Evolutionary conservation across 1,140 invertebrate species (phyloP), one percentile per base, ranked within the genome.

Genomic region (Neodiprion fabricii): DNA sequence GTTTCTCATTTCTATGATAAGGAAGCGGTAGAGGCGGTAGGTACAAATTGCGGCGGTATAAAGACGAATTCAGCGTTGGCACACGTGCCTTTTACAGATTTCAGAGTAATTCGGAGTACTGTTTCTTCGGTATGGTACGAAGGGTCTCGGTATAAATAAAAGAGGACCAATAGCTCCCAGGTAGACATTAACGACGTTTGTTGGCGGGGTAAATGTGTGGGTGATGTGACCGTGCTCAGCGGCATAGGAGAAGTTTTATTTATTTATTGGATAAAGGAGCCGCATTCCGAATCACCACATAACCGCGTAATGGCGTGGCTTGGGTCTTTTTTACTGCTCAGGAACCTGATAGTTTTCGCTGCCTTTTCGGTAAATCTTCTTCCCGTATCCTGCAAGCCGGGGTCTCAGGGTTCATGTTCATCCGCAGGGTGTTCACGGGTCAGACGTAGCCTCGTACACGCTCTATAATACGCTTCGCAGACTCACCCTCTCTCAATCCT

Each of bases 241-340:
- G n/a, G 21, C 14, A 47, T 14, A 69, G 21, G 67, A 47, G 40
- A 69, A 69, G 40, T 21, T 69, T 69, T 69, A 69, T 69, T 17
- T 69, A 69, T 69, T 69, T 69, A 69, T 69, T 69, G 40, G 67
- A 69, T 69, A 69, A 69, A 69, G 67, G 9, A 69, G 67, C 67
- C 67, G 67, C 67, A 47, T 69, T 47, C 40, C 67, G 67, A 69
- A 69, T 69, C 67, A 69, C 67, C 67, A 69, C 67, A 69, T 69
- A 69, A 69, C 67, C 67, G 40, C 17, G 67, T 69, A 69, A 69
- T 23, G 67, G 67, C 21, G 21, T 69, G 40, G 40, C 67, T 21
- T 47, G 67, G 40, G 67, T 23, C 40, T 47, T 69, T 69, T 69
- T 69, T 69, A 69, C 67, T 11, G 67, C 67, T 23, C 21, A 47